Conservation (phyloP, 2,888 invertebrate species). For the Drosophila austrosaltans region DNA sequence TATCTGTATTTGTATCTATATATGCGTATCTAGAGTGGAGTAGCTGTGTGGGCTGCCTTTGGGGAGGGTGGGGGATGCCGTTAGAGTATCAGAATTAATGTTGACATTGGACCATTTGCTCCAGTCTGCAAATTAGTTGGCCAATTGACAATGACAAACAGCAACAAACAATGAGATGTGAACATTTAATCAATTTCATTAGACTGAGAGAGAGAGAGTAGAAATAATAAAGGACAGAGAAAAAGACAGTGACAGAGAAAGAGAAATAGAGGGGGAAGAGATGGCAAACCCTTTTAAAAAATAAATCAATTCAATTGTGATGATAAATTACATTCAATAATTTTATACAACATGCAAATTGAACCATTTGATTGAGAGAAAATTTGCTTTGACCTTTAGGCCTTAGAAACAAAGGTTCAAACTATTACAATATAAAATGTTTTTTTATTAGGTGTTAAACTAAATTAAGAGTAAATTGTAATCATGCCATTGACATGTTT, state of each 20-base stretch:
- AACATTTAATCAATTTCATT: not conserved
- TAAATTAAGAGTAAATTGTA: too few relatives aligned
- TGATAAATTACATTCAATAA: too few relatives aligned
- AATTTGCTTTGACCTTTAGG: too few relatives aligned
- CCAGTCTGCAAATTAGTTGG: constrained; percentile 66
- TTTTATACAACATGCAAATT: too few relatives aligned
- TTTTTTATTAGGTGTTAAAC: too few relatives aligned
- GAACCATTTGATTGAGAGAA: too few relatives aligned
- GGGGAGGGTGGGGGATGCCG: not conserved
- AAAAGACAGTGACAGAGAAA: not conserved
- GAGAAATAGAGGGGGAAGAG: not conserved
- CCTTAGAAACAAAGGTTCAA: too few relatives aligned
- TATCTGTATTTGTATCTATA: constrained; percentile 12
- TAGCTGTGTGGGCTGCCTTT: not conserved
- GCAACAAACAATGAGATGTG: not conserved
- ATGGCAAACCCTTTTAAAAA: not conserved
- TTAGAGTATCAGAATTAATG: constrained; percentile 5
- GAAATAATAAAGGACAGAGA: not conserved
- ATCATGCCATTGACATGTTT: too few relatives aligned
- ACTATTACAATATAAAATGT: too few relatives aligned
- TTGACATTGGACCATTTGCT: constrained; percentile 30
- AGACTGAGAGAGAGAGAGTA: not conserved
- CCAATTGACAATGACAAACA: constrained; percentile 68
- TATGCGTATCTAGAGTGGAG: not conserved
- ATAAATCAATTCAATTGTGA: not conserved